phyloP scores from a whole-genome alignment of 2,113 vertebrate species.

The Mirza zaza region DNA sequence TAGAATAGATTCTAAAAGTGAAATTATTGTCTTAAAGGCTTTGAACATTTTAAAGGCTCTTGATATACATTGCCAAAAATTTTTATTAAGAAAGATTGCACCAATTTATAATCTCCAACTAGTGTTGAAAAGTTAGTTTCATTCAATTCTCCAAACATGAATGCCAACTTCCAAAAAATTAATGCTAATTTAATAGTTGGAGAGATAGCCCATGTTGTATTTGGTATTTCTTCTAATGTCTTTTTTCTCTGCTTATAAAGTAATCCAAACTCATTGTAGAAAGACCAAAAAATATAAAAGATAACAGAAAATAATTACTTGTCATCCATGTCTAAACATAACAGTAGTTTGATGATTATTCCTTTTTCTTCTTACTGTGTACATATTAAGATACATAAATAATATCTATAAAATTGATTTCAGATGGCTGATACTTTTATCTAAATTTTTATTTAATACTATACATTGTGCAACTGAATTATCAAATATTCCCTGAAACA shows the following conservation, averaged over 20 bases:
- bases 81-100: constrained; percentile 16
- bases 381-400: not conserved
- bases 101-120: not conserved
- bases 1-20: constrained; percentile 34
- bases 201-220: not conserved
- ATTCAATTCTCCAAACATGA: not conserved
- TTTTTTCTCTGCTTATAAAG: not conserved
- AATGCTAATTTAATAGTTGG: not conserved
- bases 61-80: not conserved
- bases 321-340: not conserved
- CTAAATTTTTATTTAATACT: constrained; percentile 32
- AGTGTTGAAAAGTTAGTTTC: constrained; percentile 17
- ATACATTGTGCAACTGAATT: not conserved
- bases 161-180: constrained; percentile 1
- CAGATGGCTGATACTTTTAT: not conserved
- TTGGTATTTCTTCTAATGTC: not conserved
- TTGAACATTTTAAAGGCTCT: constrained; percentile 25
- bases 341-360: not conserved
- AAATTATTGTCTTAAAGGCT: constrained; percentile 25
- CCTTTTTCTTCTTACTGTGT: not conserved
- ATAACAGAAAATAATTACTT: not conserved
- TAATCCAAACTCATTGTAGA: not conserved
- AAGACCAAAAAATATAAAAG: not conserved
- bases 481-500: not conserved
- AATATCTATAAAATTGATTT: not conserved